A percentile compares a stretch with the other conserved stretches of the same genome.
Evolutionary conservation across 2,113 vertebrate genomes (phyloP).

Genomic region (Prietella phreatophila): DNA sequence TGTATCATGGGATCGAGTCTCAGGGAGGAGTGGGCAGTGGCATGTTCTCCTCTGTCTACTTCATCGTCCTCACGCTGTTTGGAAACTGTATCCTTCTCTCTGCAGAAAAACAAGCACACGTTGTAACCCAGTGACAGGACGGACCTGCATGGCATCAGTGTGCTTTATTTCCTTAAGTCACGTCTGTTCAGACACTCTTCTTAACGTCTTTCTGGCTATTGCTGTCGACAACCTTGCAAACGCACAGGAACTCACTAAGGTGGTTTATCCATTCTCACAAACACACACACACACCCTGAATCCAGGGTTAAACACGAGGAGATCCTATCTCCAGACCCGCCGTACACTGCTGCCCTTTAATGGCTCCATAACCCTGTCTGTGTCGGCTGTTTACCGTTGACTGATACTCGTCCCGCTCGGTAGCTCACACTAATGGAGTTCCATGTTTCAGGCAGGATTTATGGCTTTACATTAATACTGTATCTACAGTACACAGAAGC

Average conservation of each 20-base stretch:
- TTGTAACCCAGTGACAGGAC: not conserved
- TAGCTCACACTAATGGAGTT: conserved; percentile 54
- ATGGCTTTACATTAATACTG: conserved; percentile 28
- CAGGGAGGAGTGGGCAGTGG: conserved; percentile 89
- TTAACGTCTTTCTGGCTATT: conserved; percentile 95
- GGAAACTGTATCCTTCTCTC: conserved; percentile 95
- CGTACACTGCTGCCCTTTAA: conserved; percentile 34
- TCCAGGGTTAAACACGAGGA: not conserved
- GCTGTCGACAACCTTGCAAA: conserved; percentile 96
- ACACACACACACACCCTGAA: conserved; percentile 5
- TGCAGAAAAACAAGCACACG: not conserved
- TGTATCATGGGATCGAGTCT: conserved; percentile 93
- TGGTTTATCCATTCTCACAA: conserved; percentile 50
- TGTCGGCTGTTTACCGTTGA: conserved; percentile 40
- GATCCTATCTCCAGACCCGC: conserved; percentile 14
- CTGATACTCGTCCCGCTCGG: conserved; percentile 43
- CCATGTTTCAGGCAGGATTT: conserved; percentile 25
- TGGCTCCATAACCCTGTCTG: conserved; percentile 41
- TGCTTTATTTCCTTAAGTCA: conserved; percentile 68
- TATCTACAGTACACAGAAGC: conserved; percentile 28
- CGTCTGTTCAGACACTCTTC: conserved; percentile 81
- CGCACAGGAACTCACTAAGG: conserved; percentile 95
- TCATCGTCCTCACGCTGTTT: conserved; percentile 92
- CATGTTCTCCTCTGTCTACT: conserved; percentile 95
- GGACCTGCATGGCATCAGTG: not conserved